phyloP scores from a whole-genome alignment of 1,140 invertebrate genomes.

The Brachionus sp. region DNA sequence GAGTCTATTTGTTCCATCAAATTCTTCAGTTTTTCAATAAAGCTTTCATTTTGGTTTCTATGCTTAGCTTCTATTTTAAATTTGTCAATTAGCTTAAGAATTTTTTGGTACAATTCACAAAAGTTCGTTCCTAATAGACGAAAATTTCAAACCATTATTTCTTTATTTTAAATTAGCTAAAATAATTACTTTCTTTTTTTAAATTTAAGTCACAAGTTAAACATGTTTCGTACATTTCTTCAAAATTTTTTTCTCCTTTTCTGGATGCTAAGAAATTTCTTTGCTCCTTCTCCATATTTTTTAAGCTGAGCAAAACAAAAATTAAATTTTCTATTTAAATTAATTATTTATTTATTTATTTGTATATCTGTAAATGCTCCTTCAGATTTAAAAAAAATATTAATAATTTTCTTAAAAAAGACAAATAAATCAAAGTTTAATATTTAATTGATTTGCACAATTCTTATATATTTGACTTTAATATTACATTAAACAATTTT shows the following conservation, averaged over 20 bases:
- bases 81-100: neutral
- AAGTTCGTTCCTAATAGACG: neutral
- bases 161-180: neutral
- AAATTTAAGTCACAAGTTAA: neutral
- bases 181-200: slow-evolving; percentile 20
- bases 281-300: slow-evolving; percentile 28
- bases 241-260: slow-evolving; percentile 7
- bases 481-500: too few species aligned
- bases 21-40: neutral
- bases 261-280: neutral
- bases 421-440: too few species aligned
- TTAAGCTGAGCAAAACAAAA: neutral
- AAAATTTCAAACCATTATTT: neutral
- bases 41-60: neutral
- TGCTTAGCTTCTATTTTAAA: neutral
- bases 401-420: too few species aligned
- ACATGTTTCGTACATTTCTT: neutral
- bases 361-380: too few species aligned
- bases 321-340: neutral
- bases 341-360: neutral
- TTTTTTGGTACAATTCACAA: neutral
- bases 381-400: too few species aligned
- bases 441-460: too few species aligned
- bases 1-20: slow-evolving; percentile 31
- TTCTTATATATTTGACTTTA: too few species aligned